Base-by-base conservation (phyloP, 1,140 invertebrate genomes). In the Papilio dardanus region DNA sequence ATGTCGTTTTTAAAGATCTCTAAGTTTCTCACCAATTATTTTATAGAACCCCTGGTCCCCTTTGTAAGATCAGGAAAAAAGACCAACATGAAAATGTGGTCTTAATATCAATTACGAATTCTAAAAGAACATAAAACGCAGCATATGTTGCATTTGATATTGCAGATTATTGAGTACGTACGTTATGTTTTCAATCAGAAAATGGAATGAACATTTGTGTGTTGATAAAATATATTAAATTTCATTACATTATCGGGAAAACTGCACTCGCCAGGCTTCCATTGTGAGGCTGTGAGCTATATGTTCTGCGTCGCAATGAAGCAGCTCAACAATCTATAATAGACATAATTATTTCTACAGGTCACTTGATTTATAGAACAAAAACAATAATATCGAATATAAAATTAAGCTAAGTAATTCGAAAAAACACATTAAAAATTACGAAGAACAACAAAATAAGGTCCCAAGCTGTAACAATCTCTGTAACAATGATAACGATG, bases 131-230 rank as follows among this genome's bases (percentile, higher is more conserved):
- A 28, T 46, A n/a, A 58, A 58, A 3, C 0, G 24, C 10, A 8
- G 14, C 8, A 58, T 28, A 50, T 50, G 4, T 58, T 28, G 24
- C 54, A 24, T 58, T 58, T 58, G 21, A 14, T 58, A 50, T 19
- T 19, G n/a, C 21, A 58, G 10, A 58, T 58, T 30, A 28, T 58
- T 12, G 7, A n/a, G 24, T 28, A 28, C 10, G 24, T 28, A 58
- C 1, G 8, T 12, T 58, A 24, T 58, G 24, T 12, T 58, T 58
- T 58, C 21, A 58, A 28, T 58, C 54, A 58, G 54, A 58, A 58
- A 58, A 58, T 58, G 21, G 24, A 58, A 58, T 58, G 54, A 24
- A 58, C 54, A 58, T 58, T 58, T 28, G 21, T 50, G 46, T 58
- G 54, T 28, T 58, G 54, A 8, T 58, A 24, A 58, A 58, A 58